Evolutionary conservation across 2,113 vertebrate genomes (phyloP).

Genomic region (Eretmochelys imbricata): DNA sequence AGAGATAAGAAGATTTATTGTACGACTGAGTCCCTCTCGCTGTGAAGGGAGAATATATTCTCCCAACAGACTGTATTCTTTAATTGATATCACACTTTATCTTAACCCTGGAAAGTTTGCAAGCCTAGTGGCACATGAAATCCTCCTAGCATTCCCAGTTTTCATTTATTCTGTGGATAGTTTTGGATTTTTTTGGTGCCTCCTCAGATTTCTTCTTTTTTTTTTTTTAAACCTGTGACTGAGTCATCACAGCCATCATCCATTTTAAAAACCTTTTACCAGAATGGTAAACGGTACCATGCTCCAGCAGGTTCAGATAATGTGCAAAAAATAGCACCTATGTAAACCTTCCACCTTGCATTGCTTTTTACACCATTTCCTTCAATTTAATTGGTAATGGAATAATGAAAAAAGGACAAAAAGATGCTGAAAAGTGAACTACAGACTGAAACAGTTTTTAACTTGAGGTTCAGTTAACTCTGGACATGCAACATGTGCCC

Average conservation of each 20-base stretch:
- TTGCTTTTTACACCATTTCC: background rate
- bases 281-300: background rate
- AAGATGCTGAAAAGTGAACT: background rate
- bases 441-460: background rate
- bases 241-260: background rate
- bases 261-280: background rate
- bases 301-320: background rate
- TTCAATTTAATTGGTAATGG: background rate
- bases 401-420: background rate
- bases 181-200: background rate
- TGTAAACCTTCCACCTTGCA: accelerated
- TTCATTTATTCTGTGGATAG: background rate
- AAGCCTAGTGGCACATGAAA: background rate
- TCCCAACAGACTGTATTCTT: background rate
- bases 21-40: background rate
- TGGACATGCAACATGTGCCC: background rate
- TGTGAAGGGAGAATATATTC: background rate
- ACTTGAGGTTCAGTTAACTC: background rate
- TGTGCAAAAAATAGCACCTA: accelerated
- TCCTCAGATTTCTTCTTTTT: background rate
- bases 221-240: background rate
- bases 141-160: background rate
- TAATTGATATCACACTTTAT: background rate
- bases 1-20: background rate
- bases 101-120: background rate